Conservation (phyloP, 2,113 vertebrate genomes). For the Archocentrus centrarchus region DNA sequence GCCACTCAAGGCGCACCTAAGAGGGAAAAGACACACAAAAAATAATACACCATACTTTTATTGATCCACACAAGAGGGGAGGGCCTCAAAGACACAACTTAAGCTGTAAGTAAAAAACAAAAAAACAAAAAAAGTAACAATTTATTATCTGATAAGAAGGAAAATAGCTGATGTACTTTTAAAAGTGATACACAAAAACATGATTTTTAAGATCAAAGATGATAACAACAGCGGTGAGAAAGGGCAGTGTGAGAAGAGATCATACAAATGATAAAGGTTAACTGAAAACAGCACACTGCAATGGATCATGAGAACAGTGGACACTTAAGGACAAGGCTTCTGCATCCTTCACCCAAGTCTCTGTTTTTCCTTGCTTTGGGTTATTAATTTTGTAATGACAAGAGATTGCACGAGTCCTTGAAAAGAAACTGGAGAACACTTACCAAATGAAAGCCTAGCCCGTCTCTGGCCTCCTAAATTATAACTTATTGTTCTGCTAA, state of each 20-base stretch:
- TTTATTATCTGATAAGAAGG: constrained; percentile 67
- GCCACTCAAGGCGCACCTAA: constrained; percentile 97
- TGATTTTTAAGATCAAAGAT: constrained; percentile 48
- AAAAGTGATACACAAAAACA: constrained; percentile 49
- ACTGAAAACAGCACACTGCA: constrained; percentile 22
- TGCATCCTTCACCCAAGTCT: constrained; percentile 42
- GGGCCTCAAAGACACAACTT: background rate
- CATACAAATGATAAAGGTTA: constrained; percentile 68
- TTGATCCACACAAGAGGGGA: constrained; percentile 42
- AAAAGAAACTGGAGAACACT: constrained; percentile 63
- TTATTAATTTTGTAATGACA: constrained; percentile 75
- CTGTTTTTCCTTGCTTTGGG: constrained; percentile 41
- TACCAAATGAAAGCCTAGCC: constrained; percentile 53
- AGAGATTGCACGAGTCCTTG: constrained; percentile 67
- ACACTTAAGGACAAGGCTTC: constrained; percentile 27
- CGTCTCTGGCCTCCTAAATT: constrained; percentile 62
- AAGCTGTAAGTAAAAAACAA: constrained; percentile 28
- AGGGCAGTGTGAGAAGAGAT: constrained; percentile 37
- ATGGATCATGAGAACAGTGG: constrained; percentile 45
- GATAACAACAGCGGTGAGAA: constrained; percentile 30
- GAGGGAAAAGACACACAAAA: constrained; percentile 28
- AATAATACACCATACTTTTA: constrained; percentile 38
- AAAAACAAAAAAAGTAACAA: background rate
- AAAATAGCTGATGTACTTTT: constrained; percentile 36
- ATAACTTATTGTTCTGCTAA: constrained; percentile 77